Evolutionary conservation across 2,797 vertebrate genomes (phyloP), one percentile per base, ranked within the genome.

Genomic region (Gallinago stenura): DNA sequence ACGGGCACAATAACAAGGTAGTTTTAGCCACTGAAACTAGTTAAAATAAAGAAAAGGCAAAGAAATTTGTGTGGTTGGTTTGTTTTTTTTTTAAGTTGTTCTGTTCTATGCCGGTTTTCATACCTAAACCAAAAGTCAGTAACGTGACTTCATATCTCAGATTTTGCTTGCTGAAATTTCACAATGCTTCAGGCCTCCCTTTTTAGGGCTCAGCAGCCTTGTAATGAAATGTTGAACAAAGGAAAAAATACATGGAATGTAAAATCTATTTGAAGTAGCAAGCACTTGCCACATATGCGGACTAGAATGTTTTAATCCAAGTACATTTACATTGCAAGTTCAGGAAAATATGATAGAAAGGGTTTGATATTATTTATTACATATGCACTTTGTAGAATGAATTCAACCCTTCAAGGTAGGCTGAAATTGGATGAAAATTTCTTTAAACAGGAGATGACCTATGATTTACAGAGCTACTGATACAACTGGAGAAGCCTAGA

Each of bases 21-120:
- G 4, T n/a, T 84, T 65, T 62, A 51, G 1, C 33, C 12, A 69
- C n/a, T 61, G 43, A 33, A 69, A 39, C 12, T 70, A 46, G 31
- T 57, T 43, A 19, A 85, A 87, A 11, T 31, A 77, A 83, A 56
- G 8, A 26, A 86, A 89, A 86, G 45, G 25, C 16, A 81, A 65
- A 91, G 5, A 9, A 22, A 21, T 6, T 5, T 33, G 3, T 35
- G 16, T 35, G 33, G 33, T 2, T 0, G 7, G 10, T 37, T 37
- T 37, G 10, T 37, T 37, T 35, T 35, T 15, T 7, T 83, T 54
- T 65, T 31, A 12, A 15, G 3, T 70, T 72, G 6, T 64, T 66
- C 28, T 58, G 5, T 62, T 37, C 11, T 61, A 37, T 51, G 35
- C 7, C 70, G 21, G 61, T 83, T 83, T 87, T 87, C 43, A 65